Evolutionary conservation across 2,113 vertebrate species (phyloP).

Genomic region (Vireo altiloquus): DNA sequence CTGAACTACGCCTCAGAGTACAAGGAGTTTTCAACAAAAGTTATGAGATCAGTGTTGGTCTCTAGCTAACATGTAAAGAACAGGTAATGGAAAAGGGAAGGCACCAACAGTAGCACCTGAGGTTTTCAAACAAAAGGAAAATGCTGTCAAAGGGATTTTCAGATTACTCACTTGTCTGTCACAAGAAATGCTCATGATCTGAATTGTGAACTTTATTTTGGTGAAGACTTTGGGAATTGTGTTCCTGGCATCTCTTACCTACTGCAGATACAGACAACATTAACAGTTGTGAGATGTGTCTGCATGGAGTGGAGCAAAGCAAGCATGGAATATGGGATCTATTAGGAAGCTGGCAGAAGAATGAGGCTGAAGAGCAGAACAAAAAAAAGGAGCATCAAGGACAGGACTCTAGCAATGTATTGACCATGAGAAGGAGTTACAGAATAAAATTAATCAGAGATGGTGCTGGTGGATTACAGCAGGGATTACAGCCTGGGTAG

Average conservation of each 20-base stretch:
- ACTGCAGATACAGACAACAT: accelerated
- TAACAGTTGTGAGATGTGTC: background rate
- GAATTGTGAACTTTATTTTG: background rate
- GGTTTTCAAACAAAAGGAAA: background rate
- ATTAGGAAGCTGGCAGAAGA: background rate
- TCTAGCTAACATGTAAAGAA: background rate
- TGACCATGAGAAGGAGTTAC: background rate
- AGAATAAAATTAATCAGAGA: background rate
- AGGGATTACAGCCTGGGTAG: background rate
- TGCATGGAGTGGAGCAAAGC: background rate
- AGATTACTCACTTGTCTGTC: background rate
- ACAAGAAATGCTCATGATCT: background rate
- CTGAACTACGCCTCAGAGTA: background rate
- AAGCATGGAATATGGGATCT: background rate
- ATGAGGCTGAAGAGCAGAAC: background rate
- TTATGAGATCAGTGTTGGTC: background rate
- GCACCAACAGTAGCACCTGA: background rate
- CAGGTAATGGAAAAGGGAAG: background rate
- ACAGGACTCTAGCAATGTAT: background rate
- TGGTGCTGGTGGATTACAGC: background rate
- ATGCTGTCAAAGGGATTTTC: background rate
- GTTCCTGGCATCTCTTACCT: background rate
- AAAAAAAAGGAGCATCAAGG: background rate
- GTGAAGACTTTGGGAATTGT: background rate
- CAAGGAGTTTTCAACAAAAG: background rate